Percentiles rank a stretch among this genome's conserved stretches.
These are phyloP conservation scores for Drosophila vallismaia DNA, from an alignment of 2,888 invertebrate species.

Conservation along the genomic window DNA sequence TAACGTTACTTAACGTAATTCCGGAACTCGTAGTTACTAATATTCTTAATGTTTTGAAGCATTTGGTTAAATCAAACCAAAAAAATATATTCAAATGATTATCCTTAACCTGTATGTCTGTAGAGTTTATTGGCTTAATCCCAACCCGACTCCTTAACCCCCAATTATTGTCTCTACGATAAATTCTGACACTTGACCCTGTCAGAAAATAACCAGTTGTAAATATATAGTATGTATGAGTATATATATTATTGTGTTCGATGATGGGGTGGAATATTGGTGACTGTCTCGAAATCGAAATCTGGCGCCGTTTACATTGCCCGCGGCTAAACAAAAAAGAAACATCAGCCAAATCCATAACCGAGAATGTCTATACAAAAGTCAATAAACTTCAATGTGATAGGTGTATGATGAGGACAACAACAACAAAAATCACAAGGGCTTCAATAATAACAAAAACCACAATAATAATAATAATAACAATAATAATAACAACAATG, in stretches of 20 bases:
- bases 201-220: constrained; percentile 72
- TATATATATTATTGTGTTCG: constrained; percentile 2
- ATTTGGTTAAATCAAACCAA: too few relatives aligned
- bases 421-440: constrained; percentile 13
- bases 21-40: too few relatives aligned
- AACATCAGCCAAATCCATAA: constrained; percentile 73
- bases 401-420: constrained; percentile 43
- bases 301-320: constrained; percentile 76
- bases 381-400: constrained; percentile 72
- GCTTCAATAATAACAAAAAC: constrained; percentile 28
- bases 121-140: constrained; percentile 49
- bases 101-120: too few relatives aligned
- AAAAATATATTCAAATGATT: too few relatives aligned
- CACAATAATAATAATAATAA: constrained; percentile 34
- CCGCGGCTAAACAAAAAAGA: constrained; percentile 68
- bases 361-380: constrained; percentile 58
- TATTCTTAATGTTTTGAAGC: too few relatives aligned
- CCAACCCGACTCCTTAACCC: neutral
- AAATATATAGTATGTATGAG: constrained; percentile 26
- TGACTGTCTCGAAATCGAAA: constrained; percentile 69
- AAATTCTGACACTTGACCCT: constrained; percentile 72
- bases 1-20: neutral
- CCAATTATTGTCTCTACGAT: constrained; percentile 11
- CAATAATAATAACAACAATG: constrained; percentile 39
- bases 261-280: constrained; percentile 47